phyloP scores from a whole-genome alignment of 2,797 vertebrate species.

The Lates japonicus region DNA sequence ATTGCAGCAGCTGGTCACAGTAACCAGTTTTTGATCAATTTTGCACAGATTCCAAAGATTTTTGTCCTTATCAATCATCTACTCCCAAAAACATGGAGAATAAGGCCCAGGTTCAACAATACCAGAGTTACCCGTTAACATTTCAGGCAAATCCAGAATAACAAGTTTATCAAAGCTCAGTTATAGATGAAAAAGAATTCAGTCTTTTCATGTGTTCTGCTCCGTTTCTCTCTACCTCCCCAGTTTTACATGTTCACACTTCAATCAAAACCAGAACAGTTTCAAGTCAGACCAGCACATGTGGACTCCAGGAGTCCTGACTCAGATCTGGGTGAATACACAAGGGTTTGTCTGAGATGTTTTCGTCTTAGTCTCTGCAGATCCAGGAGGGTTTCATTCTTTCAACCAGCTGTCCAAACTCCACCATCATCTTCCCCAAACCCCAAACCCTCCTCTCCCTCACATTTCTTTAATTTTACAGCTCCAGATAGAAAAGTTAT shows the following conservation, averaged over 20 bases:
- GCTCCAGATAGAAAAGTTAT: conserved; percentile 18
- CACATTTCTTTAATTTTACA: neutral
- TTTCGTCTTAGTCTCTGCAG: conserved; percentile 9
- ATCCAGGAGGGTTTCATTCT: conserved; percentile 5
- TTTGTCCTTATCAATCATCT: too few relatives aligned
- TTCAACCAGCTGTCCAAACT: conserved; percentile 31
- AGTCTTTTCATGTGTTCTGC: too few relatives aligned
- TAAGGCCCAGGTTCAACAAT: too few relatives aligned
- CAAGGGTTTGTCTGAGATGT: conserved; percentile 4
- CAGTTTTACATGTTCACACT: neutral
- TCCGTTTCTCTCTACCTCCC: neutral
- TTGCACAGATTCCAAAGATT: too few relatives aligned
- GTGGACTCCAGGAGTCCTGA: neutral
- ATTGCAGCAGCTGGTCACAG: too few relatives aligned
- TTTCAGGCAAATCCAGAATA: too few relatives aligned
- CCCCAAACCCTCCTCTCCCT: neutral
- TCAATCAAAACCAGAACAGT: neutral
- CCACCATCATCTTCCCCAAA: neutral
- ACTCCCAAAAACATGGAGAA: too few relatives aligned
- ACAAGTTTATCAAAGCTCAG: neutral
- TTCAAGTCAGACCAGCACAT: neutral
- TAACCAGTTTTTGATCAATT: too few relatives aligned
- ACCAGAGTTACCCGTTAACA: neutral
- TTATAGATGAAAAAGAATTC: neutral
- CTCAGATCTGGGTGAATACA: conserved; percentile 1